Conservation (phyloP, 2,113 vertebrate species). For the Calidris pugnax region DNA sequence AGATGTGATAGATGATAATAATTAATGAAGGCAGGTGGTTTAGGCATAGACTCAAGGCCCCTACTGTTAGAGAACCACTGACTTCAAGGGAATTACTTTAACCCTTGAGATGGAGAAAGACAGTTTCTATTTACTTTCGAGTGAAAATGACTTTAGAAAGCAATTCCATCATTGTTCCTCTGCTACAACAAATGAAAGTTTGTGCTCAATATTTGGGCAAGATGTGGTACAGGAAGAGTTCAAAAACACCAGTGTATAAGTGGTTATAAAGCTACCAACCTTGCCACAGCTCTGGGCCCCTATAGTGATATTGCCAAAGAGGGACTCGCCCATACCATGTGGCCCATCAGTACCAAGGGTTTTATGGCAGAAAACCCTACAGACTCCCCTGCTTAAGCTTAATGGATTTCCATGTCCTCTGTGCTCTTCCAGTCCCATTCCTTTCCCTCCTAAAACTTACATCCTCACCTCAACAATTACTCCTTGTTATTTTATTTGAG, state of each 20-base stretch:
- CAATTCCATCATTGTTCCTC: not conserved
- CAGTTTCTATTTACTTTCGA: not conserved
- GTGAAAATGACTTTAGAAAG: not conserved
- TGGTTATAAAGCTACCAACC: rapidly evolving
- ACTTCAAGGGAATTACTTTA: not conserved
- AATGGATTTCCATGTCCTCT: not conserved
- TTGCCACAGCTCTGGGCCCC: not conserved
- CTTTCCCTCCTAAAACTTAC: not conserved
- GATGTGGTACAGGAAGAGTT: not conserved
- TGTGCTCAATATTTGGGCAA: not conserved
- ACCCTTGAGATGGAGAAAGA: not conserved
- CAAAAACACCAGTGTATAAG: not conserved
- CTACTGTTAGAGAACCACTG: not conserved
- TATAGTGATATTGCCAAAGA: not conserved
- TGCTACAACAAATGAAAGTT: not conserved
- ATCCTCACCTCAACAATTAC: not conserved
- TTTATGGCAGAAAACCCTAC: not conserved
- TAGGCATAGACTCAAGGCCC: not conserved
- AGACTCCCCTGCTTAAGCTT: not conserved
- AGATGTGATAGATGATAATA: slow-evolving; percentile 2
- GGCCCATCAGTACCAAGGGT: not conserved
- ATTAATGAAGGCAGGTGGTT: slow-evolving; percentile 20
- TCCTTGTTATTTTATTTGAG: not conserved
- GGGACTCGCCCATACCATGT: not conserved
- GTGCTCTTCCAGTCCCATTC: not conserved